phyloP scores from a whole-genome alignment of 2,797 vertebrate genomes.

The Gouania willdenowi region DNA sequence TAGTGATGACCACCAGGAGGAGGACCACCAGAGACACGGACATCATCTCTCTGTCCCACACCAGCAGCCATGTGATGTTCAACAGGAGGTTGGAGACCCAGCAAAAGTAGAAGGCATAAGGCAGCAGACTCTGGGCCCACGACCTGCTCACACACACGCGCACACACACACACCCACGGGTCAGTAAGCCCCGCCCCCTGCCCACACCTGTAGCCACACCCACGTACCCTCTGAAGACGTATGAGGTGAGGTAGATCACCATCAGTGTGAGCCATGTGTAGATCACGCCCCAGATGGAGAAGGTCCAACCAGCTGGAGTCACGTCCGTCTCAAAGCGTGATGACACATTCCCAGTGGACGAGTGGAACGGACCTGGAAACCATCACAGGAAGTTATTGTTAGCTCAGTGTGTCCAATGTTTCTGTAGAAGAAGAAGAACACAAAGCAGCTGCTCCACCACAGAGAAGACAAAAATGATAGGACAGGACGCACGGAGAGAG shows the following conservation, averaged over 20 bases:
- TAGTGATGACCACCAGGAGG: constrained; percentile 53
- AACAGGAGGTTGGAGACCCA: constrained; percentile 72
- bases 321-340: constrained; percentile 60
- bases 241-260: constrained; percentile 65
- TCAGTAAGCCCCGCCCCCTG: background rate
- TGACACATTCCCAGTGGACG: constrained; percentile 62
- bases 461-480: too few species aligned
- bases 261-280: constrained; percentile 73
- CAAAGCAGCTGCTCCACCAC: too few species aligned
- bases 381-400: too few species aligned
- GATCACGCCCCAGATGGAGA: constrained; percentile 77
- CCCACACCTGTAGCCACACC: background rate
- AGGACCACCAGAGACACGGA: constrained; percentile 43
- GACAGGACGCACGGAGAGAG: too few species aligned
- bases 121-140: constrained; percentile 67
- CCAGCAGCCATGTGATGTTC: constrained; percentile 71
- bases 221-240: constrained; percentile 65
- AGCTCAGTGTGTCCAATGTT: too few species aligned
- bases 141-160: constrained; percentile 42
- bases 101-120: constrained; percentile 66
- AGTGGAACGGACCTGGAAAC: constrained; percentile 58
- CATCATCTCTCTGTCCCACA: constrained; percentile 74
- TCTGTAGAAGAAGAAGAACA: background rate
- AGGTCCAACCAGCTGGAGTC: constrained; percentile 76
- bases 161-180: background rate